phyloP scores from a whole-genome alignment of 2,113 vertebrate genomes.

The Oenanthe oenanthe region DNA sequence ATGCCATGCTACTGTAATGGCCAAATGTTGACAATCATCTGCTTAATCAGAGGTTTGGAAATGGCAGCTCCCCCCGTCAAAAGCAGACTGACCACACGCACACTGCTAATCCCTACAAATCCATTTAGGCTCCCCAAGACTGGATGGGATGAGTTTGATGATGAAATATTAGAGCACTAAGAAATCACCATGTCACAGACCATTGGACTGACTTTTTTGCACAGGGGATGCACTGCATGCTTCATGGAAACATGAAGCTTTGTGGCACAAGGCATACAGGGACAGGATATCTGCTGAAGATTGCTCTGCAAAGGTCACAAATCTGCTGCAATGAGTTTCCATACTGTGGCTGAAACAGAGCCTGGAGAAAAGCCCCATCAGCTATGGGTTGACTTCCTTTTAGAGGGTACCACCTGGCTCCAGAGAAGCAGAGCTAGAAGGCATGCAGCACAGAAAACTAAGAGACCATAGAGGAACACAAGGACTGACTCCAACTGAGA shows the following conservation, averaged over 20 bases:
- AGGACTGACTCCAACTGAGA: background rate
- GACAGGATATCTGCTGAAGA: background rate
- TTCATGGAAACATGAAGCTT: background rate
- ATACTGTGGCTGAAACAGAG: background rate
- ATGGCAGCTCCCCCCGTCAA: background rate
- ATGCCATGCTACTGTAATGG: background rate
- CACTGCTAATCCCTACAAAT: background rate
- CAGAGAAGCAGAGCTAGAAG: background rate
- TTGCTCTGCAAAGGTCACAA: background rate
- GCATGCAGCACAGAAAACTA: background rate
- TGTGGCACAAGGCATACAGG: background rate
- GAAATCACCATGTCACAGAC: fast-evolving
- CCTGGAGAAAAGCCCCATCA: background rate
- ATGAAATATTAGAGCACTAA: background rate
- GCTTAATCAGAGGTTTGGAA: background rate
- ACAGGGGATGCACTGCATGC: background rate
- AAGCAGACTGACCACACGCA: background rate
- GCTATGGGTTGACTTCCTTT: background rate
- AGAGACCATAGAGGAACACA: background rate
- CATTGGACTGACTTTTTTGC: background rate
- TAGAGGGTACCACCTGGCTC: background rate
- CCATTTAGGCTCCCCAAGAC: background rate
- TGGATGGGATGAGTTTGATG: background rate
- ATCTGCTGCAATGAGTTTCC: background rate
- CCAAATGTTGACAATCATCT: background rate